Evolutionary conservation across 2,113 vertebrate genomes (phyloP).

Genomic region (Campylomormyrus numenius): DNA sequence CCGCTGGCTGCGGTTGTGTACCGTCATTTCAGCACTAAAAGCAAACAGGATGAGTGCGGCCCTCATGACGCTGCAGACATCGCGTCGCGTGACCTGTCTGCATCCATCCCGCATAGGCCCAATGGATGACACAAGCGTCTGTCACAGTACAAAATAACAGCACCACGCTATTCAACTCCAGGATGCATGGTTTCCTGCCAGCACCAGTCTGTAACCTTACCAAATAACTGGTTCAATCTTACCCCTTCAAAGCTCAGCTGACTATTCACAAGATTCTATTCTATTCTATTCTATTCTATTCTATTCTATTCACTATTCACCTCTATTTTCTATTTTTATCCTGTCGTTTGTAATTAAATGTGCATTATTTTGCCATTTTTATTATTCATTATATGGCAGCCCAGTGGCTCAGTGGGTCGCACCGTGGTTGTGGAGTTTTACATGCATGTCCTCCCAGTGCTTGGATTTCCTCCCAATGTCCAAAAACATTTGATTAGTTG

Average conservation of each 20-base stretch:
- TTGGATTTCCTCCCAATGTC: background rate
- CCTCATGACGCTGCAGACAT: constrained; percentile 12
- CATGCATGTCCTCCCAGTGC: background rate
- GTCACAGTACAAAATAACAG: background rate
- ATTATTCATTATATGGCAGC: background rate
- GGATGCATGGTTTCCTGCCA: background rate
- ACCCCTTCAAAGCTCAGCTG: background rate
- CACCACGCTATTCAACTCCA: background rate
- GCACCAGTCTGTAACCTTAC: background rate
- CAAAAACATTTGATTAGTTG: background rate
- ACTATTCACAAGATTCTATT: background rate
- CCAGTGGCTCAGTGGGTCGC: background rate
- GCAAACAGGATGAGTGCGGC: constrained; percentile 45
- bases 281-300: background rate
- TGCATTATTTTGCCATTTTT: background rate
- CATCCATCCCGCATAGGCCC: background rate
- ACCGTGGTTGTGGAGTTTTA: background rate
- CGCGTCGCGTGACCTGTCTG: no score
- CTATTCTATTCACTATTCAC: background rate
- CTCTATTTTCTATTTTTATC: background rate
- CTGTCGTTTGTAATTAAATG: background rate
- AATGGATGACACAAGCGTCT: background rate
- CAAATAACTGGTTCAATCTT: background rate
- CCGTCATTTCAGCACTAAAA: constrained; percentile 54
- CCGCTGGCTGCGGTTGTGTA: constrained; percentile 54